Base-by-base conservation (phyloP, 1,140 invertebrate species). In the Heterodera carotae region DNA sequence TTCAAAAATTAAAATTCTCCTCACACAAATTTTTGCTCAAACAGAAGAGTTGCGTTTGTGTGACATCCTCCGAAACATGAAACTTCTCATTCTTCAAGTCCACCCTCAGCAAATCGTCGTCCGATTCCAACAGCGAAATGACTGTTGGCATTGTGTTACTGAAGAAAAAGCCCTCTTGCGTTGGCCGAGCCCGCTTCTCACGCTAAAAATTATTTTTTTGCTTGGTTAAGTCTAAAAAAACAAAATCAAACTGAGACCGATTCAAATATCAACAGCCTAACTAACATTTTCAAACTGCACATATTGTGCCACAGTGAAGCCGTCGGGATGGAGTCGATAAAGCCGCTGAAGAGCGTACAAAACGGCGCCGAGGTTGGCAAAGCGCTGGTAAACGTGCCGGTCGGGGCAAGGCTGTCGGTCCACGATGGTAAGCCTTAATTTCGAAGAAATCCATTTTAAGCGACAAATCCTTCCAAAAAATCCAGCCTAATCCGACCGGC, bases 11-110 rank as follows among this genome's bases (percentile, higher is more conserved):
- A n/a, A n/a, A n/a, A n/a, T n/a, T n/a, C n/a, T n/a, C n/a, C 33
- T 71, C 2, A 71, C 69, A 71, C 59, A 71, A 71, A 71, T 71
- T 71, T n/a, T 71, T 48, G 6, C 69, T 18, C 48, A 71, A 33
- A 71, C 69, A 71, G 59, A 71, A 33, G 4, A 71, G 33, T 0
- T 25, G 29, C 15, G 59, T 59, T n/a, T 71, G 48, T 8, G 48
- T 31, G 59, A 71, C 69, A n/a, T 22, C 18, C 59, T 39, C 69
- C 18, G 39, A 29, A 43, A 71, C 69, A 48, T 15, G 10, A 43
- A 71, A 31, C 3, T 22, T 71, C 22, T n/a, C 69, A 7, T 71
- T 48, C 7, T 71, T 56, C 2, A 15, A 31, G 33, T 71, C n/a
- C 48, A 71, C 48, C 25, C 59, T 71, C 33, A 71, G 18, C 48